phyloP scores from a whole-genome alignment of 1,140 invertebrate species.

The Homarus americanus region DNA sequence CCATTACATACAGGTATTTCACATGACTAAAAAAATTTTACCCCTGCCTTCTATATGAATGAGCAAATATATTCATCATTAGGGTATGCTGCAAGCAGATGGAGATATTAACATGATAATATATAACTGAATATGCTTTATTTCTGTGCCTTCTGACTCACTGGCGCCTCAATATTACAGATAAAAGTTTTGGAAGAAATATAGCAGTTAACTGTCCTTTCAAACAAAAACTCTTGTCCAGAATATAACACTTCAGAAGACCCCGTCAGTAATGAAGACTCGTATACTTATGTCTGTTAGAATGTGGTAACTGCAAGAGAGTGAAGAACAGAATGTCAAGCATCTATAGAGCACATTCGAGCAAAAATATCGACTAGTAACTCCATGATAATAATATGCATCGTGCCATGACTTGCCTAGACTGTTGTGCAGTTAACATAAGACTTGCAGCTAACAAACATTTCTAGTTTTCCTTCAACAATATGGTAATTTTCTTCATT shows the following conservation, averaged over 20 bases:
- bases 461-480: conserved; percentile 9
- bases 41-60: neutral
- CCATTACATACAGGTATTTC: neutral
- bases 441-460: neutral
- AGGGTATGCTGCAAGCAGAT: neutral
- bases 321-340: neutral
- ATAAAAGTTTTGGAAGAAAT: neutral
- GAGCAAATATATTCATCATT: neutral
- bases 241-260: neutral
- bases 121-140: neutral
- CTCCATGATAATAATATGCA: conserved; percentile 30
- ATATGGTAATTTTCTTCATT: neutral
- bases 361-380: conserved; percentile 49
- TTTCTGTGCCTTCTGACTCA: neutral
- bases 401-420: conserved; percentile 13
- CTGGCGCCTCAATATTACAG: neutral
- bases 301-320: conserved; percentile 4
- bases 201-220: neutral
- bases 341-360: conserved; percentile 31
- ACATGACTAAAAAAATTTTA: neutral
- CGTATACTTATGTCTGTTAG: conserved; percentile 15
- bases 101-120: neutral
- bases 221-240: neutral
- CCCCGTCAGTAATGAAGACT: conserved; percentile 4
- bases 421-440: conserved; percentile 16